phyloP scores from a whole-genome alignment of 2,797 vertebrate genomes.

The Mionectes olivaceus region DNA sequence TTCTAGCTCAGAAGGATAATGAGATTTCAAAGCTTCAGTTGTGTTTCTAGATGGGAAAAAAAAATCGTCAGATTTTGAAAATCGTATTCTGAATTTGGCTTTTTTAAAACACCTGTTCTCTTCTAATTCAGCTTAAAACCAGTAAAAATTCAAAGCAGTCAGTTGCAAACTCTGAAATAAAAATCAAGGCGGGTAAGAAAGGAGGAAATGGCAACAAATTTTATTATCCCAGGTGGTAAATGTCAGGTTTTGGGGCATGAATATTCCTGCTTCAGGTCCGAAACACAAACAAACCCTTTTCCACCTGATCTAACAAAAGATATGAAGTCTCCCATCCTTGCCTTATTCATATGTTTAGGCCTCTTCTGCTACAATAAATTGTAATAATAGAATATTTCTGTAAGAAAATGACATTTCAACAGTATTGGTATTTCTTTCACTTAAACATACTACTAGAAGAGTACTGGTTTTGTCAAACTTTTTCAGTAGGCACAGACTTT shows the following conservation, averaged over 20 bases:
- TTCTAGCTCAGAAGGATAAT: background rate
- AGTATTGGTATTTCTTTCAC: background rate
- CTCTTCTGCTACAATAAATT: constrained; percentile 10
- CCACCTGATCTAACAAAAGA: constrained; percentile 25
- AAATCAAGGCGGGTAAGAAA: background rate
- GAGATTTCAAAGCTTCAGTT: background rate
- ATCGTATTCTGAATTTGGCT: background rate
- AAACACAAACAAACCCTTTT: constrained; percentile 1
- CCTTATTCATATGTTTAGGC: background rate
- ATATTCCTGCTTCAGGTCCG: constrained; percentile 3
- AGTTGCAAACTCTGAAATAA: background rate
- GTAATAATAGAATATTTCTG: background rate
- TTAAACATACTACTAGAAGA: background rate
- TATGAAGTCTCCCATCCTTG: background rate
- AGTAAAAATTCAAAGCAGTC: background rate
- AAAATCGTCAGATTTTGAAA: background rate
- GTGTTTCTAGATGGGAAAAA: background rate
- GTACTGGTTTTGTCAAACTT: background rate
- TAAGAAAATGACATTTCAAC: background rate
- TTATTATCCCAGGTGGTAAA: background rate
- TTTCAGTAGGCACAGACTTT: background rate
- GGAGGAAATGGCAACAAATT: background rate
- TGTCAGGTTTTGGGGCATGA: background rate
- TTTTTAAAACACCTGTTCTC: background rate
- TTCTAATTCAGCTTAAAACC: background rate